Conservation (phyloP, 2,888 invertebrate species). For the Cryptus armator region DNA sequence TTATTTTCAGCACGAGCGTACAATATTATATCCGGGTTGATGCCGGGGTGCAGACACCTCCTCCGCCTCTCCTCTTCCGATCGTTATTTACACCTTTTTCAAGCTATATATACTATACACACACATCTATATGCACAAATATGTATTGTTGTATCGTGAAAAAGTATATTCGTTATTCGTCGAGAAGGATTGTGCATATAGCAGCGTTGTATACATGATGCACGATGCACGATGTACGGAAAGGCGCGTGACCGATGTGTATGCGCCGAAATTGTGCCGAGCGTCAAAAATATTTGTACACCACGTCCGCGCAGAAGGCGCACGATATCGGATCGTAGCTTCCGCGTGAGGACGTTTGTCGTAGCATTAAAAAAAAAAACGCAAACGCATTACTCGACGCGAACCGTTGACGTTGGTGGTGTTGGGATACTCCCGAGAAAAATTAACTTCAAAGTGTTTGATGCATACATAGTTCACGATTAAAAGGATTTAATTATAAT, state of each 20-base stretch:
- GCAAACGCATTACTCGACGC: neutral
- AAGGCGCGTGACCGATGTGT: neutral
- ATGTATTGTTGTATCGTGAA: neutral
- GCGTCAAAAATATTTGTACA: neutral
- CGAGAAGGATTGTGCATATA: conserved; percentile 1
- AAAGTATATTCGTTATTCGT: conserved; percentile 11
- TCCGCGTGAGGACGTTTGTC: neutral
- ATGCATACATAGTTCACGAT: too few relatives aligned
- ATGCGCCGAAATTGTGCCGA: neutral
- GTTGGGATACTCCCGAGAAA: too few relatives aligned
- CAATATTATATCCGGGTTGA: conserved; percentile 18
- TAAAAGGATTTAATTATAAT: too few relatives aligned
- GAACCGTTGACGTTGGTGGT: too few relatives aligned
- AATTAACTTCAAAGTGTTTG: too few relatives aligned
- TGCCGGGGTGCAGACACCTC: neutral
- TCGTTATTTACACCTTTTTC: conserved; percentile 5
- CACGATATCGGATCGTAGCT: neutral
- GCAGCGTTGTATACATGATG: neutral
- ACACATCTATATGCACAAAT: neutral
- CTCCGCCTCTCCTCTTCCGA: neutral
- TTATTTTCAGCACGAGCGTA: neutral
- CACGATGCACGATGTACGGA: neutral
- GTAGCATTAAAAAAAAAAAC: neutral
- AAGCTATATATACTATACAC: neutral
- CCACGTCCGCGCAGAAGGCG: neutral